These are phyloP conservation scores for Corbicula japonica DNA, from an alignment of 2,888 invertebrate species.

Conservation along the genomic window DNA sequence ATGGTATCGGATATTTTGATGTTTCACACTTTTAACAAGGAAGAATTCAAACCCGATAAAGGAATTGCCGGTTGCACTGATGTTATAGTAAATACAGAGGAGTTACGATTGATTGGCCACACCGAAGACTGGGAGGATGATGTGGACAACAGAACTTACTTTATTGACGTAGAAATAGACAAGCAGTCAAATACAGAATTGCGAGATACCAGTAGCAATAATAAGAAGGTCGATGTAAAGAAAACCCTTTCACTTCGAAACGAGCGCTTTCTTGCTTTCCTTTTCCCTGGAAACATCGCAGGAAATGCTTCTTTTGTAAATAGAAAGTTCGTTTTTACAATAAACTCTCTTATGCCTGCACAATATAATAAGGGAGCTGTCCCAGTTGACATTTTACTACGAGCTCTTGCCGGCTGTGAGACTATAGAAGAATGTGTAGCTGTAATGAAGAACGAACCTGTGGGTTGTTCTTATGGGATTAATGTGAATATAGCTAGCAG, in stretches of 20 bases:
- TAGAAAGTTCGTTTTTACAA: constrained; percentile 64
- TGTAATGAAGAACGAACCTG: constrained; percentile 51
- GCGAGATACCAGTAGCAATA: not conserved
- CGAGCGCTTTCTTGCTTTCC: constrained; percentile 56
- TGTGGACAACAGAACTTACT: constrained; percentile 59
- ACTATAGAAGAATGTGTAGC: constrained; percentile 60
- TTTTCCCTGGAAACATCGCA: constrained; percentile 67
- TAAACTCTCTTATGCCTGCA: constrained; percentile 66
- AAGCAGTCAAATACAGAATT: not conserved
- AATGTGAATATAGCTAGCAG: constrained; percentile 67
- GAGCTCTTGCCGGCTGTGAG: constrained; percentile 62
- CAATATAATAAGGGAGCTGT: constrained; percentile 19
- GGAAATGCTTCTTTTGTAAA: constrained; percentile 61
- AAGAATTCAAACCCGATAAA: not conserved
- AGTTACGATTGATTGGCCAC: constrained; percentile 53
- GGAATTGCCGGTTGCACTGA: constrained; percentile 68
- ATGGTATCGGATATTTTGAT: constrained; percentile 64
- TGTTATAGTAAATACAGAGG: constrained; percentile 63
- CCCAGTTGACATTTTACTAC: constrained; percentile 60
- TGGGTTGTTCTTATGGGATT: constrained; percentile 71
- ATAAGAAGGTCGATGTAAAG: not conserved
- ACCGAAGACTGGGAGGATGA: constrained; percentile 70
- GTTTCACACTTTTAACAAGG: not conserved
- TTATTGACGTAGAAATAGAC: constrained; percentile 63
- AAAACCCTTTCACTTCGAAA: not conserved